These are phyloP conservation scores for Eubucco bourcierii DNA, from an alignment of 2,113 vertebrate genomes.

Conservation along the genomic window DNA sequence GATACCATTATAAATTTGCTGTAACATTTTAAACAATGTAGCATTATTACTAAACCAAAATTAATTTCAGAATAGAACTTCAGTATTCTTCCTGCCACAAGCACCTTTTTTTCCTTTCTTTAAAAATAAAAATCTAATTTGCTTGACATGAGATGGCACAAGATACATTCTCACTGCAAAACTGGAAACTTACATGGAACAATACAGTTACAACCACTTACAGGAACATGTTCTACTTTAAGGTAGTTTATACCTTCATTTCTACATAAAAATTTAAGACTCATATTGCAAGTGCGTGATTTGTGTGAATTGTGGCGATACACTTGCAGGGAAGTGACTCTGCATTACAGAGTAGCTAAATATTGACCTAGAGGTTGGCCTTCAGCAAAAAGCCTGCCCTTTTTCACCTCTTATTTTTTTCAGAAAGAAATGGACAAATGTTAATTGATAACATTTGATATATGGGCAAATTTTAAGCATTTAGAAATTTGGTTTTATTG, in stretches of 20 bases:
- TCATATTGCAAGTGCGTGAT: not conserved
- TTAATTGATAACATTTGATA: not conserved
- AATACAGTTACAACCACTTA: constrained; percentile 46
- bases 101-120: not conserved
- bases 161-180: constrained; percentile 46
- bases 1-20: constrained; percentile 49
- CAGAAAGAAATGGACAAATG: not conserved
- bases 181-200: constrained; percentile 45
- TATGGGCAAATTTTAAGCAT: not conserved
- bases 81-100: constrained; percentile 33
- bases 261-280: not conserved
- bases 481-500: not conserved
- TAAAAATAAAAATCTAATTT: not conserved
- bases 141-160: constrained; percentile 46
- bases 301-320: not conserved
- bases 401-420: not conserved
- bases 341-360: not conserved
- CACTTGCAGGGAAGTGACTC: not conserved
- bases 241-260: not conserved
- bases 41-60: constrained; percentile 52
- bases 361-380: not conserved
- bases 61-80: constrained; percentile 39
- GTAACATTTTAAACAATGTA: constrained; percentile 45
- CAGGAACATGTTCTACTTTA: constrained; percentile 53
- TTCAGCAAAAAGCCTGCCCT: not conserved